These are phyloP conservation scores for Bombus balteatus DNA, from an alignment of 1,140 invertebrate species.

Conservation along the genomic window DNA sequence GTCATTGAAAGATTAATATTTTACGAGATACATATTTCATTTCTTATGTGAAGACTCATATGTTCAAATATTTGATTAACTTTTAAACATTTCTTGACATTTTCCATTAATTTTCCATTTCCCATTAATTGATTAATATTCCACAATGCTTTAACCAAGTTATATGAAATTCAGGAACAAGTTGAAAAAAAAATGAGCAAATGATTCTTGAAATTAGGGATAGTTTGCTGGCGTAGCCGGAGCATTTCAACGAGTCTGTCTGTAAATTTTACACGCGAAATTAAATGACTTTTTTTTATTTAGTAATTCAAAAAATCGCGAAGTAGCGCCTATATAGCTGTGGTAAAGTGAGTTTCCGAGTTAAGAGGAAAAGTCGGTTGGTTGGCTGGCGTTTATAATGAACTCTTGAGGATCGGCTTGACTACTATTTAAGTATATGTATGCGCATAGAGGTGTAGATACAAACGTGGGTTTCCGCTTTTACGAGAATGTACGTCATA, in stretches of 20 bases:
- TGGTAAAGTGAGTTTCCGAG: slow-evolving; percentile 23
- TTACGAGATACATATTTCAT: background rate
- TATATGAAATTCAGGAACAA: too few species aligned
- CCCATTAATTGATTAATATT: too few species aligned
- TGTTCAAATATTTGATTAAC: too few species aligned
- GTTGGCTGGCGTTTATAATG: slow-evolving; percentile 45
- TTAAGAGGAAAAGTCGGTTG: slow-evolving; percentile 26
- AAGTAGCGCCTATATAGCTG: slow-evolving; percentile 28
- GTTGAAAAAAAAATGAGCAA: too few species aligned
- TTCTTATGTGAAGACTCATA: too few species aligned
- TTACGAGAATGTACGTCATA: background rate
- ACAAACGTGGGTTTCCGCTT: background rate
- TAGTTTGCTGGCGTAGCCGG: background rate
- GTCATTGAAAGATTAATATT: background rate
- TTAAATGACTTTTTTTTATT: slow-evolving; percentile 50
- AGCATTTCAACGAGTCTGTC: background rate
- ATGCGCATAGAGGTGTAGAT: slow-evolving; percentile 1
- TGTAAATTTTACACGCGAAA: slow-evolving; percentile 1
- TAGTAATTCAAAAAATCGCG: slow-evolving; percentile 26
- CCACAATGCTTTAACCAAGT: too few species aligned
- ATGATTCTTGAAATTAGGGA: background rate
- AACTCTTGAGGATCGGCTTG: slow-evolving; percentile 56
- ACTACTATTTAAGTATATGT: slow-evolving; percentile 1
- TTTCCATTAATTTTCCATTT: background rate
- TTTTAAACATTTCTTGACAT: too few species aligned